Evolutionary conservation across 2,113 vertebrate genomes (phyloP).

Genomic region (Lycaon pictus): DNA sequence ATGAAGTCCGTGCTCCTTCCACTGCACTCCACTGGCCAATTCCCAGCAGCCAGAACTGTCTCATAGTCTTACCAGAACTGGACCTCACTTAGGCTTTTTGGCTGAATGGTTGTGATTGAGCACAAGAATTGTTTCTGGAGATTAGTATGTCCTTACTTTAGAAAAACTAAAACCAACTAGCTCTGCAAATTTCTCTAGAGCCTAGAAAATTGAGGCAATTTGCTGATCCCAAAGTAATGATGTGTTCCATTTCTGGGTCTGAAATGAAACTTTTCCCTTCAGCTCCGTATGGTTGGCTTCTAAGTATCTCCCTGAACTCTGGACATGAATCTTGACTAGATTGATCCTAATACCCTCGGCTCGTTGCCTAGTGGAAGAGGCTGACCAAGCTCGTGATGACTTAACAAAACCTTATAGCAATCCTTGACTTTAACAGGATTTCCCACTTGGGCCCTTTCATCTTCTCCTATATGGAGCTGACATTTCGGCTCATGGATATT

Average conservation of each 20-base stretch:
- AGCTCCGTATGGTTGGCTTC: neutral
- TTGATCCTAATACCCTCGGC: neutral
- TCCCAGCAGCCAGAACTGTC: neutral
- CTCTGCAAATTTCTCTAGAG: slow-evolving; percentile 32
- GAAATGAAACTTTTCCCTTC: neutral
- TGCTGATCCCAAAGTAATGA: neutral
- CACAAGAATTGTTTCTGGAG: slow-evolving; percentile 8
- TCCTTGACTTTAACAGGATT: slow-evolving; percentile 63
- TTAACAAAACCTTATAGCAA: slow-evolving; percentile 60
- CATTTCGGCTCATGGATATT: slow-evolving; percentile 22
- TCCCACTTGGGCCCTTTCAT: slow-evolving; percentile 18
- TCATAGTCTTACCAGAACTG: neutral
- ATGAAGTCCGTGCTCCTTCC: neutral
- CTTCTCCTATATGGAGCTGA: slow-evolving; percentile 40
- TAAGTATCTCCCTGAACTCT: neutral
- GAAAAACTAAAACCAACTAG: slow-evolving; percentile 22
- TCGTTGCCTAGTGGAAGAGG: neutral
- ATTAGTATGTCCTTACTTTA: neutral
- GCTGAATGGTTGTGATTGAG: neutral
- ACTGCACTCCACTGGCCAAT: neutral
- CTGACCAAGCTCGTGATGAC: neutral
- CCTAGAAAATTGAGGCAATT: neutral
- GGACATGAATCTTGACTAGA: neutral
- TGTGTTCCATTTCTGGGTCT: neutral
- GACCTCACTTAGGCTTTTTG: neutral